Evolutionary conservation across 2,113 vertebrate species (phyloP).

Genomic region (Bubo scandiacus): DNA sequence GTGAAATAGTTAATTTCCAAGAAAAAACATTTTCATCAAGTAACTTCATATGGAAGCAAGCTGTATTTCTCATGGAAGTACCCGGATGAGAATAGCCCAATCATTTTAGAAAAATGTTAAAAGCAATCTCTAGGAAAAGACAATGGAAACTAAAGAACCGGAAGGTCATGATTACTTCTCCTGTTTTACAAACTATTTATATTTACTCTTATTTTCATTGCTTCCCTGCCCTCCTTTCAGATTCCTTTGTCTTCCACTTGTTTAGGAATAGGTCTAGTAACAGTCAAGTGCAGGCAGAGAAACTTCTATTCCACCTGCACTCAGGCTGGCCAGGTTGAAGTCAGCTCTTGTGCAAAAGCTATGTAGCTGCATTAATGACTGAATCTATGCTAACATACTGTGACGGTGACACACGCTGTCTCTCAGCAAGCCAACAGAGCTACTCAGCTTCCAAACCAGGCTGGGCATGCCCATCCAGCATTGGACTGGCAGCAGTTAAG

Average conservation of each 20-base stretch:
- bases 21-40: background rate
- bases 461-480: too few relatives aligned
- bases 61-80: background rate
- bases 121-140: background rate
- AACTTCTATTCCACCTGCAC: background rate
- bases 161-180: background rate
- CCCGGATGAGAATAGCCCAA: background rate
- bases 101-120: background rate
- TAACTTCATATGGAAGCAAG: background rate
- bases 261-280: background rate
- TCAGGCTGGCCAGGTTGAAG: background rate
- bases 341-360: too few relatives aligned
- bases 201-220: background rate
- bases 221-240: background rate
- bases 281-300: background rate
- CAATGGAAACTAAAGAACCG: background rate
- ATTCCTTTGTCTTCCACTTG: background rate
- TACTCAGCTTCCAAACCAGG: background rate
- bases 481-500: background rate
- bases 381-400: fast-evolving
- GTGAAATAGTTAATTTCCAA: background rate
- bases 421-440: background rate
- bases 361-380: background rate
- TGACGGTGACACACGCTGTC: fast-evolving
- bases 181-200: background rate